Evolutionary conservation across 2,797 vertebrate genomes (phyloP), one percentile per base, ranked within the genome.

Genomic region (Margarornis squamiger): DNA sequence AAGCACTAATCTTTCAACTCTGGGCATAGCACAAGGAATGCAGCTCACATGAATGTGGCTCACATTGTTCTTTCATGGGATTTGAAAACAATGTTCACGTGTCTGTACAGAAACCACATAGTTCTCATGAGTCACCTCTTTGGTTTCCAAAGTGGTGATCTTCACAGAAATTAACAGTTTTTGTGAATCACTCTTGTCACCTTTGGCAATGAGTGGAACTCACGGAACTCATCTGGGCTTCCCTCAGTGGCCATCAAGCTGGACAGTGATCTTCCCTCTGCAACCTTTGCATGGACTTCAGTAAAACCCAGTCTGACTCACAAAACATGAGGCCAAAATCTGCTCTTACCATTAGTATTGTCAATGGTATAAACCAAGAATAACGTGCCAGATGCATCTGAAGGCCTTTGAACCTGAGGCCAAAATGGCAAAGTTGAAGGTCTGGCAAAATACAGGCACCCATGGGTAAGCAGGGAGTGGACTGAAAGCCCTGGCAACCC

Each of bases 381-480:
- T 41, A 86, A 92, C 70, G 32, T 84, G 90, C 76, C 88, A 95
- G 81, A 89, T n/a, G 70, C 82, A 71, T 52, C 43, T 39, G 67
- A 84, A 88, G 54, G 65, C 59, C 73, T 88, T 91, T 90, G 71
- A 96, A 96, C 87, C 81, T 76, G 63, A 43, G 49, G 91, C 94
- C 93, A 95, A 91, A 95, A 96, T 81, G 94, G 82, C 83, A 93
- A 82, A 88, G 72, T 39, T 88, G 51, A 13, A 65, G 84, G 71
- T 89, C 90, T 97, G 95, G 85, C 59, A 17, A 71, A 62, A 75
- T 48, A 18, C 39, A 51, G 27, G 49, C 78, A 90, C 68, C 59
- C 45, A 38, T 27, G 55, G n/a, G 12, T 85, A 86, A 93, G 90
- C 62, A 81, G 48, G 36, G 70, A 61, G n/a, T 57, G 58, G 84